phyloP scores from a whole-genome alignment of 2,113 vertebrate species.

The Rana temporaria region DNA sequence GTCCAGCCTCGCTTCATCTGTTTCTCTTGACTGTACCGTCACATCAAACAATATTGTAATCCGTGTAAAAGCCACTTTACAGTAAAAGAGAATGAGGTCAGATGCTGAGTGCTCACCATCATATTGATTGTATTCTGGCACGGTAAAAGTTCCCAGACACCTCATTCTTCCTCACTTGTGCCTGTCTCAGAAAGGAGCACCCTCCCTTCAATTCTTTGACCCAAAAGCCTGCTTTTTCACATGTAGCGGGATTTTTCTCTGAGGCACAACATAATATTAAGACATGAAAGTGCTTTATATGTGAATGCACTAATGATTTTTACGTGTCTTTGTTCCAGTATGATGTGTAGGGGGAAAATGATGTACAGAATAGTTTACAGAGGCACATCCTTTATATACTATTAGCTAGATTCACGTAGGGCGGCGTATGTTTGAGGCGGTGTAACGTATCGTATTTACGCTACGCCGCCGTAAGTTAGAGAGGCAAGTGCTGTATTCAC shows the following conservation, averaged over 20 bases:
- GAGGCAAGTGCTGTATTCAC: too few species aligned
- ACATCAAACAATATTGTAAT: conserved; percentile 47
- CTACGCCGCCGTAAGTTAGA: too few species aligned
- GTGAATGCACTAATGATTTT: too few species aligned
- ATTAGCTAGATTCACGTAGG: too few species aligned
- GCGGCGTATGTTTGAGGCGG: too few species aligned
- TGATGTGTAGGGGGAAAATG: too few species aligned
- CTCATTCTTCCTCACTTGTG: conserved; percentile 19
- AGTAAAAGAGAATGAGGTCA: conserved; percentile 42
- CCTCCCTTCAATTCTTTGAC: background rate
- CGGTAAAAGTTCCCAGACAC: conserved; percentile 5
- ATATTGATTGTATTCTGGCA: conserved; percentile 22
- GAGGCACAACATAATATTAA: too few species aligned
- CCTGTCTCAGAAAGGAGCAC: background rate
- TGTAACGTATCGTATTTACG: too few species aligned
- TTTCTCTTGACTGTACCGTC: conserved; percentile 1
- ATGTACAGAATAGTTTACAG: too few species aligned
- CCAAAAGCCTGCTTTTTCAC: background rate
- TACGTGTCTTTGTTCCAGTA: too few species aligned
- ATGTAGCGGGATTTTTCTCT: background rate
- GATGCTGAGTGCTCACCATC: conserved; percentile 12
- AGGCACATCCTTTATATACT: too few species aligned
- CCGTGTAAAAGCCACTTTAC: conserved; percentile 37
- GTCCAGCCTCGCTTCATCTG: background rate
- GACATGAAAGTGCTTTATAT: too few species aligned